phyloP scores from a whole-genome alignment of 1,140 invertebrate genomes.

The Pentalonia nigronervosa region DNA sequence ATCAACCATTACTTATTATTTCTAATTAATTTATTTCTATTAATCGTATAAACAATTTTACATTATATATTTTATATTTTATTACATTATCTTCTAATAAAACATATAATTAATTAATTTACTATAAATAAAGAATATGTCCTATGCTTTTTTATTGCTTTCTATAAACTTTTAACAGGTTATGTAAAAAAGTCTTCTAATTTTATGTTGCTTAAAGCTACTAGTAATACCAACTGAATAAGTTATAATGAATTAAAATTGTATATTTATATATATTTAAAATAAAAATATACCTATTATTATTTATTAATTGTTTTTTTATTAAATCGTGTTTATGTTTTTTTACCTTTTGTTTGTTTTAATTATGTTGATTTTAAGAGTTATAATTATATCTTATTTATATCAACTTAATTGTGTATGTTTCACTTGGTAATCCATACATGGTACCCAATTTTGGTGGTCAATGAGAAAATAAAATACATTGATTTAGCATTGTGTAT shows the following conservation, averaged over 20 bases:
- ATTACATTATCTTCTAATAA: not conserved
- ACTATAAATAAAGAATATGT: not conserved
- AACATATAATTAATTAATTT: not conserved
- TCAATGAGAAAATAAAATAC: not conserved
- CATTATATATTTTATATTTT: no score
- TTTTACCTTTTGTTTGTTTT: not conserved
- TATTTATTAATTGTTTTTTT: not conserved
- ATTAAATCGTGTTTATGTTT: not conserved
- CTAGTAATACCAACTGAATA: not conserved
- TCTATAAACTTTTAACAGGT: slow-evolving; percentile 17
- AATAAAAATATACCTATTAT: not conserved
- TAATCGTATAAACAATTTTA: not conserved
- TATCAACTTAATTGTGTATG: not conserved
- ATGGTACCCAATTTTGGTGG: not conserved
- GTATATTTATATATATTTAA: not conserved
- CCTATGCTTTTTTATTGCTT: not conserved
- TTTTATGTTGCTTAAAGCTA: not conserved
- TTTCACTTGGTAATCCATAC: not conserved
- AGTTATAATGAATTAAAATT: not conserved
- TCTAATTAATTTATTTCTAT: not conserved
- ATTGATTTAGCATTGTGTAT: not conserved
- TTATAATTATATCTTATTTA: not conserved
- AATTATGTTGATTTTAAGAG: not conserved
- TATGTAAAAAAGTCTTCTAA: not conserved
- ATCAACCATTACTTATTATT: not conserved